Conservation (phyloP, 2,113 vertebrate species). For the Xenopus tropicalis region DNA sequence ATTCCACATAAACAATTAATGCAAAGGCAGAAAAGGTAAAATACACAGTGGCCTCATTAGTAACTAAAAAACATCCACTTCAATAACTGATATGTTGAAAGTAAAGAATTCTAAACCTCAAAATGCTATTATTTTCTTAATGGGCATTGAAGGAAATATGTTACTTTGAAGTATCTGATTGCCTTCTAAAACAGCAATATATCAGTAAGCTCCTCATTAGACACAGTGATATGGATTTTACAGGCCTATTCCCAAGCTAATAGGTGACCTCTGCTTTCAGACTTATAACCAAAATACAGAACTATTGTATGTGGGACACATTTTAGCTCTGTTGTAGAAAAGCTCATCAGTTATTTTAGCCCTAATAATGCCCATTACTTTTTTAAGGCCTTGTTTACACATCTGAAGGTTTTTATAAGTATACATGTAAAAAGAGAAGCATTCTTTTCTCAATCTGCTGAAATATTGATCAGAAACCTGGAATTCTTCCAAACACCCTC, state of each 20-base stretch:
- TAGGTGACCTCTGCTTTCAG: constrained; percentile 28
- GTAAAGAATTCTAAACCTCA: constrained; percentile 16
- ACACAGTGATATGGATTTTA: constrained; percentile 30
- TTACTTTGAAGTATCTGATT: constrained; percentile 34
- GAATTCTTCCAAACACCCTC: constrained; percentile 38
- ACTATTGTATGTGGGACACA: not conserved
- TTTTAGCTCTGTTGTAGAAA: not conserved
- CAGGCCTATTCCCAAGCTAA: constrained; percentile 20
- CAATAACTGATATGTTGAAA: not conserved
- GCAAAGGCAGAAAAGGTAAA: not conserved
- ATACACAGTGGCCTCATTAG: constrained; percentile 4
- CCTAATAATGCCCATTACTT: too few species aligned
- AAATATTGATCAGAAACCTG: constrained; percentile 33
- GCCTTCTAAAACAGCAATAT: constrained; percentile 26
- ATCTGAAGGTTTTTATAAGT: not conserved
- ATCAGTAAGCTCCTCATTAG: constrained; percentile 26
- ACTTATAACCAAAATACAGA: constrained; percentile 5
- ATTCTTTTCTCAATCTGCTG: constrained; percentile 13
- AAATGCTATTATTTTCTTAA: constrained; percentile 29
- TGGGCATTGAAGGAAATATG: not conserved
- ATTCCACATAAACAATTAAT: constrained; percentile 12
- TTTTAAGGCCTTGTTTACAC: not conserved
- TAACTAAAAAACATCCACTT: not conserved
- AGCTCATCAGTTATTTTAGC: not conserved
- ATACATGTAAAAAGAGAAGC: constrained; percentile 19